Percentiles rank a stretch among this genome's conserved stretches.
Conservation (phyloP, 2,113 vertebrate genomes). For the Zingel zingel region DNA sequence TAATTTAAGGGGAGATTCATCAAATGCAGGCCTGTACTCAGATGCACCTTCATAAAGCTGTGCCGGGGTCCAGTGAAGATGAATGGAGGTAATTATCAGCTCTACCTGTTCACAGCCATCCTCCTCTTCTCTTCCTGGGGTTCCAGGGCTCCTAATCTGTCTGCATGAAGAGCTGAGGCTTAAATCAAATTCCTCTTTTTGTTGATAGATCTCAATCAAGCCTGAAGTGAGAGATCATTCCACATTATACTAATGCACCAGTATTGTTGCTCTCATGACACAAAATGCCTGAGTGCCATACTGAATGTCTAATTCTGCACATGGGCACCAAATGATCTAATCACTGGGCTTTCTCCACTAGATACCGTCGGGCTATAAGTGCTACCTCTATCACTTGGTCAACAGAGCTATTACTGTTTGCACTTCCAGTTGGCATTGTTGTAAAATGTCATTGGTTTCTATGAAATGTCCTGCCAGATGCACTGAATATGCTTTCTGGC, state of each 20-base stretch:
- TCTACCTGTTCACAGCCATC: slow-evolving; percentile 68
- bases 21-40: slow-evolving; percentile 72
- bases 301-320: slow-evolving; percentile 53
- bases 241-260: slow-evolving; percentile 34
- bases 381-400: slow-evolving; percentile 38
- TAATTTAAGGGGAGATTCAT: slow-evolving; percentile 85
- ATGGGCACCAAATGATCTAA: slow-evolving; percentile 40
- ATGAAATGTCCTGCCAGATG: slow-evolving; percentile 63
- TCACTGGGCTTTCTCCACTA: slow-evolving; percentile 47
- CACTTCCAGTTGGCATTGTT: slow-evolving; percentile 64
- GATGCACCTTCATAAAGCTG: slow-evolving; percentile 71
- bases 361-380: slow-evolving; percentile 18
- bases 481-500: slow-evolving; percentile 52
- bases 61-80: slow-evolving; percentile 81
- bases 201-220: slow-evolving; percentile 27
- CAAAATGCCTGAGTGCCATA: slow-evolving; percentile 3
- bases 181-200: slow-evolving; percentile 46
- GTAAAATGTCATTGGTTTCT: slow-evolving; percentile 50
- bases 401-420: slow-evolving; percentile 52
- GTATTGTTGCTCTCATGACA: slow-evolving; percentile 41
- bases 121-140: slow-evolving; percentile 59
- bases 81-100: slow-evolving; percentile 84
- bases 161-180: slow-evolving; percentile 31
- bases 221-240: slow-evolving; percentile 47
- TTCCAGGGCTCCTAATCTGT: slow-evolving; percentile 51